Conservation (phyloP, 2,113 vertebrate genomes). For the human (Homo sapiens) region DNA sequence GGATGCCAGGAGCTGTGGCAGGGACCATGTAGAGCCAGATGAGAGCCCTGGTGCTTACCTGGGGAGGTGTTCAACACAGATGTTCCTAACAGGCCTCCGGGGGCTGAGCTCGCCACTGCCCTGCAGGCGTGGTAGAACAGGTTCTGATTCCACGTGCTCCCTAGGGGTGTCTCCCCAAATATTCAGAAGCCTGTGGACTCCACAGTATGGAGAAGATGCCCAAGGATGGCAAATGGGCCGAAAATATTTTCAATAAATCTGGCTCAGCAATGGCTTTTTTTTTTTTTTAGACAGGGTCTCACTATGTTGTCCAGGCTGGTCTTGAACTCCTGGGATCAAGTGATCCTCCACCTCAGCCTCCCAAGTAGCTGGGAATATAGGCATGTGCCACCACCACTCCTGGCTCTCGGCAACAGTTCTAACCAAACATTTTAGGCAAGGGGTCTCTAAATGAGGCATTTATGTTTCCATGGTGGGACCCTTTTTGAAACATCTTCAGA, state of each 20-base stretch:
- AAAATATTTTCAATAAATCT: not conserved
- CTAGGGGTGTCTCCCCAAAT: not conserved
- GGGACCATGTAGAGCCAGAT: not conserved
- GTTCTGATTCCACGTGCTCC: not conserved
- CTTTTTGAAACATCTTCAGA: not conserved
- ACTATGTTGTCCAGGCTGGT: too few species aligned
- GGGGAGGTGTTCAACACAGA: not conserved
- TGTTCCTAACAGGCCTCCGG: too few species aligned
- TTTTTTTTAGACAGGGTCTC: not conserved
- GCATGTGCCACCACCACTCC: too few species aligned
- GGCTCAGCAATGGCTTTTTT: not conserved
- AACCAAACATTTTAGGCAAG: not conserved
- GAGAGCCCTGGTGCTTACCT: not conserved
- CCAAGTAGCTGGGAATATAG: too few species aligned
- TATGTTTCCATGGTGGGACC: not conserved
- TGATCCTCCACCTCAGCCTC: too few species aligned
- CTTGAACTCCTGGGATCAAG: too few species aligned
- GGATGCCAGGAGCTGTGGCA: not conserved
- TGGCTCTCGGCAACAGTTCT: not conserved
- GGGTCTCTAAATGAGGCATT: not conserved
- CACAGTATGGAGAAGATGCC: not conserved
- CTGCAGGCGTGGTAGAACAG: fast-evolving
- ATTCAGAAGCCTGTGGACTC: not conserved
- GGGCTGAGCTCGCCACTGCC: fast-evolving
- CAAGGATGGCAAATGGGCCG: not conserved